Evolutionary conservation across 2,888 invertebrate genomes (phyloP), one percentile per base, ranked within the genome.

Genomic region (Drosophila aldrichi): DNA sequence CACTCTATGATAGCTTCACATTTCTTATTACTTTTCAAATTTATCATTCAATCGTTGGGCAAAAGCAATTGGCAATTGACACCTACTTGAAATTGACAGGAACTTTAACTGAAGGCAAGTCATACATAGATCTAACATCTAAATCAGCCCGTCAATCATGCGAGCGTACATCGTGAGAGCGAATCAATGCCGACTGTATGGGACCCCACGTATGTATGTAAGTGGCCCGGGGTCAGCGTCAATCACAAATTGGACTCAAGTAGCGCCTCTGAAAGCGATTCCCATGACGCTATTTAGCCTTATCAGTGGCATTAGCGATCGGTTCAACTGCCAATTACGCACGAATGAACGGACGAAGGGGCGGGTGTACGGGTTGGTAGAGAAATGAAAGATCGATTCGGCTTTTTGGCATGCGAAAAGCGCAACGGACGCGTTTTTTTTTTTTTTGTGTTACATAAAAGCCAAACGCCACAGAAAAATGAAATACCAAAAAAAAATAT

Each of bases 321-420:
- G 36, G n/a, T 16, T 22, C 32, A 74, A 60, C 74, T 69, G 70
- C 49, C 72, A 74, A 74, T 73, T 73, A 69, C 48, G 61, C 66
- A 49, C 44, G 3, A 7, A 8, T 3, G 4, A 29, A 18, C 29
- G 29, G 29, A 32, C 48, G 1, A 32, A 32, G 32, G 32, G 32
- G 9, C 32, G 32, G 32, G 9, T 32, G 29, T 7, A 1, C 25
- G 1, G 14, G 22, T 9, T 10, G 29, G 36, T 40, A 16, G 44
- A 48, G 38, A 58, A 58, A 58, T 49, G 49, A 64, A 46, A 62
- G 56, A 77, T 77, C 54, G 74, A 73, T 74, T 60, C 54, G 54
- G 52, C 41, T 25, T 52, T 76, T 73, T 77, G 65, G 77, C 70
- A 77, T 77, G 77, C 77, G 59, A 65, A 77, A 74, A 70, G 74